Conservation (phyloP, 2,888 invertebrate species). For the Dyspetes luteomarginatus region DNA sequence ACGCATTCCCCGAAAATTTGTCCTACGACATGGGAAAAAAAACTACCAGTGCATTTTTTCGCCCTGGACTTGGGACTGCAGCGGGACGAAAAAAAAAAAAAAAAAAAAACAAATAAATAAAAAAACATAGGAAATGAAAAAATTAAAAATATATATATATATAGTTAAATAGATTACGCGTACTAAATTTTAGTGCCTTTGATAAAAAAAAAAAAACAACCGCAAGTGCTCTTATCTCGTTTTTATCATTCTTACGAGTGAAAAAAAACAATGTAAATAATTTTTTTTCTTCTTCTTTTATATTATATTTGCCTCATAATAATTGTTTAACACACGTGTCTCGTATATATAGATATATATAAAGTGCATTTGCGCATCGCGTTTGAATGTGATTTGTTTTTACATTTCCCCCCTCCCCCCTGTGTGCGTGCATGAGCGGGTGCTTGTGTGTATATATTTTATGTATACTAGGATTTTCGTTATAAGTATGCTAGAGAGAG, state of each 20-base stretch:
- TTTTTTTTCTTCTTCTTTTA: constrained; percentile 70
- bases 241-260: constrained; percentile 69
- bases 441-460: constrained; percentile 67
- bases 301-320: constrained; percentile 72
- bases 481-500: constrained; percentile 33
- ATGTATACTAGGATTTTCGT: constrained; percentile 61
- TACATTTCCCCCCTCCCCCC: constrained; percentile 28
- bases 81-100: constrained; percentile 20
- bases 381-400: constrained; percentile 55
- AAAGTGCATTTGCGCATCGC: constrained; percentile 48
- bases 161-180: constrained; percentile 16
- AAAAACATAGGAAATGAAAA: constrained; percentile 27
- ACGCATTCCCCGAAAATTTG: constrained; percentile 38
- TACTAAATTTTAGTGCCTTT: constrained; percentile 65
- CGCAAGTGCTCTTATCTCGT: constrained; percentile 73
- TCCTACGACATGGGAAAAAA: not conserved
- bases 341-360: constrained; percentile 38
- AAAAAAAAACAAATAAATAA: constrained; percentile 5
- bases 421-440: constrained; percentile 56
- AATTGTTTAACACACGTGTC: constrained; percentile 49
- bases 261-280: constrained; percentile 77
- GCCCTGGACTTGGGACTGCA: constrained; percentile 28
- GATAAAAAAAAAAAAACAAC: constrained; percentile 41
- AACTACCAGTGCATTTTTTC: constrained; percentile 37
- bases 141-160: constrained; percentile 24